These are phyloP conservation scores for Apis laboriosa DNA, from an alignment of 1,140 invertebrate species.

Conservation along the genomic window DNA sequence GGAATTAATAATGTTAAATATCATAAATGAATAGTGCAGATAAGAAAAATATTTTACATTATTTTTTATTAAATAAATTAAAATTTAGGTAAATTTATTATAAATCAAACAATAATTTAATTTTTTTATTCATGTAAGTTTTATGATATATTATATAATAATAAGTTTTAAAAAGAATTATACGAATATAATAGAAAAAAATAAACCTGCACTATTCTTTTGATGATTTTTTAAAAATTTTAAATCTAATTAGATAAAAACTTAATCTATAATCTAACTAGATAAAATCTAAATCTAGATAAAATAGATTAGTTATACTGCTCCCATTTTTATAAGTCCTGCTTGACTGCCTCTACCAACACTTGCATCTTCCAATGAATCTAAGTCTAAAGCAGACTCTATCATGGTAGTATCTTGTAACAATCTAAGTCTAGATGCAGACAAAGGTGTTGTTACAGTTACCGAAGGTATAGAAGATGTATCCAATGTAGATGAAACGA, in stretches of 20 bases:
- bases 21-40: conserved; percentile 36
- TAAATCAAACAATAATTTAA: conserved; percentile 25
- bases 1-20: conserved; percentile 36
- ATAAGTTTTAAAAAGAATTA: conserved; percentile 25
- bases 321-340: conserved; percentile 81
- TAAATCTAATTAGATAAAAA: conserved; percentile 32
- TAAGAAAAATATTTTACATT: neutral
- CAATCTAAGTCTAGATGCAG: conserved; percentile 85
- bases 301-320: conserved; percentile 63
- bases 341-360: conserved; percentile 81
- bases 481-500: conserved; percentile 74
- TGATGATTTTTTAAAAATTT: conserved; percentile 34
- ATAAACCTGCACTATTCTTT: conserved; percentile 39
- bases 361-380: conserved; percentile 87
- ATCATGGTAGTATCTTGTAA: conserved; percentile 93
- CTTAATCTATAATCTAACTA: conserved; percentile 27
- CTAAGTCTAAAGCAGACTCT: conserved; percentile 91
- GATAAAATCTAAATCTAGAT: conserved; percentile 23
- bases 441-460: conserved; percentile 76
- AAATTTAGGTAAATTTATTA: neutral
- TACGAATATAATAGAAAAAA: conserved; percentile 1
- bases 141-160: conserved; percentile 17
- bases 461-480: conserved; percentile 69
- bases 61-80: neutral
- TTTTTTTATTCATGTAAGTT: neutral